Conservation (phyloP, 2,113 vertebrate genomes). For the Silurus glanis region DNA sequence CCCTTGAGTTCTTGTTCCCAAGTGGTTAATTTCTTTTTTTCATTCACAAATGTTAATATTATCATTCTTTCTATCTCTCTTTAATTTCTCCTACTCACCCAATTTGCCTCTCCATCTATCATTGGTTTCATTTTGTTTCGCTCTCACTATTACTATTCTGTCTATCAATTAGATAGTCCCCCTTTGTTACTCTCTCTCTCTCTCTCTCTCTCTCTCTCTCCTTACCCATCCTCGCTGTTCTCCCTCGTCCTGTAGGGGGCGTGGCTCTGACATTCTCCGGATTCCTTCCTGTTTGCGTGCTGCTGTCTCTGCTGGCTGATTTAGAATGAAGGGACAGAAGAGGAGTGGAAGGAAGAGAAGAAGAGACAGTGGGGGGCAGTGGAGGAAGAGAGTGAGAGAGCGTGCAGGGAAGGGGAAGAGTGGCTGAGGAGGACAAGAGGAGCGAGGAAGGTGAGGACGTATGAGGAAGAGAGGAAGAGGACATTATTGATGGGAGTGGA, state of each 20-base stretch:
- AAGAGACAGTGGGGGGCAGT: constrained; percentile 29
- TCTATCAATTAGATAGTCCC: background rate
- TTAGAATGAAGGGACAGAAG: constrained; percentile 68
- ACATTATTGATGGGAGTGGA: background rate
- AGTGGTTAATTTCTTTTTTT: background rate
- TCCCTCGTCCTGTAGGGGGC: constrained; percentile 67
- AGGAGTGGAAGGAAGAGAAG: constrained; percentile 26
- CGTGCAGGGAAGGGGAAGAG: constrained; percentile 67
- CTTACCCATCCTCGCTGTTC: constrained; percentile 47
- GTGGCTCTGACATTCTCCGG: constrained; percentile 74
- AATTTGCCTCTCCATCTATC: no score
- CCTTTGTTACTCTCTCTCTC: no score
- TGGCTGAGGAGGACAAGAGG: constrained; percentile 28
- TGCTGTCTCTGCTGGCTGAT: constrained; percentile 81
- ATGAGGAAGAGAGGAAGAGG: constrained; percentile 27
- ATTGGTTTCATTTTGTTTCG: no score
- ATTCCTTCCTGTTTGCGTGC: constrained; percentile 79
- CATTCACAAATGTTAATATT: background rate
- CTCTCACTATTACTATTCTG: background rate
- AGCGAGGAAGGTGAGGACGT: constrained; percentile 3
- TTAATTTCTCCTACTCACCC: background rate
- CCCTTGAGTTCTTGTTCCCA: background rate
- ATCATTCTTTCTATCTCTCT: background rate
- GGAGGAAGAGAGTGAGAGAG: constrained; percentile 54
- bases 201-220: background rate